phyloP scores from a whole-genome alignment of 1,140 invertebrate species.

The Solen grandis region DNA sequence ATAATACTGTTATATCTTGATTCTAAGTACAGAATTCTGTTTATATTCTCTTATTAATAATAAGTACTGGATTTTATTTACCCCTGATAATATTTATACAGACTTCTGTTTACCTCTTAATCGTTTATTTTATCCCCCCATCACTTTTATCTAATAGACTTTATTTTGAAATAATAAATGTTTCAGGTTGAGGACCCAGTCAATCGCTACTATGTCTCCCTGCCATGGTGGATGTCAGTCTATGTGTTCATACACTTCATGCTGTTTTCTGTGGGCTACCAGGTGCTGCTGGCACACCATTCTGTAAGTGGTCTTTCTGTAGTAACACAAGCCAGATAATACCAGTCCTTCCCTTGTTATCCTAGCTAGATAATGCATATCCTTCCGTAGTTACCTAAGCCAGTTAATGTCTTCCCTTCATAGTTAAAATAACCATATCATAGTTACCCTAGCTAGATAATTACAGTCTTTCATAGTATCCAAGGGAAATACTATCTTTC shows the following conservation, averaged over 20 bases:
- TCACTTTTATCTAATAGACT: background rate
- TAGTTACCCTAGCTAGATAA: too few relatives aligned
- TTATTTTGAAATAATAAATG: background rate
- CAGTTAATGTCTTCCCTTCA: too few relatives aligned
- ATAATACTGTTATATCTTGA: background rate
- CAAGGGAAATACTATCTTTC: too few relatives aligned
- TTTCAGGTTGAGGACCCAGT: constrained; percentile 58
- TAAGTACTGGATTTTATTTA: background rate
- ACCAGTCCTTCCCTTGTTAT: too few relatives aligned
- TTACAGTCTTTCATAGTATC: too few relatives aligned
- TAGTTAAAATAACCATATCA: too few relatives aligned
- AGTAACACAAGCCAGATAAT: too few relatives aligned
- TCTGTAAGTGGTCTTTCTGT: constrained; percentile 41
- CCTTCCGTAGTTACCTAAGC: too few relatives aligned
- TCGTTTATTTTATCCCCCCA: background rate
- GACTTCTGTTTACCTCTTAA: too few relatives aligned
- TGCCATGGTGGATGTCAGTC: constrained; percentile 33
- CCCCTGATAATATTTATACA: too few relatives aligned
- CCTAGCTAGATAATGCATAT: too few relatives aligned
- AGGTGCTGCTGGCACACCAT: constrained; percentile 47
- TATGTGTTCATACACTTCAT: constrained; percentile 55
- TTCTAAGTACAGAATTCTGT: background rate
- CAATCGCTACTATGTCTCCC: constrained; percentile 38
- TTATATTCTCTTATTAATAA: background rate
- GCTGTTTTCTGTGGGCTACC: constrained; percentile 24